Conservation (phyloP, 2,113 vertebrate species). For the Entomyzon cyanotis region DNA sequence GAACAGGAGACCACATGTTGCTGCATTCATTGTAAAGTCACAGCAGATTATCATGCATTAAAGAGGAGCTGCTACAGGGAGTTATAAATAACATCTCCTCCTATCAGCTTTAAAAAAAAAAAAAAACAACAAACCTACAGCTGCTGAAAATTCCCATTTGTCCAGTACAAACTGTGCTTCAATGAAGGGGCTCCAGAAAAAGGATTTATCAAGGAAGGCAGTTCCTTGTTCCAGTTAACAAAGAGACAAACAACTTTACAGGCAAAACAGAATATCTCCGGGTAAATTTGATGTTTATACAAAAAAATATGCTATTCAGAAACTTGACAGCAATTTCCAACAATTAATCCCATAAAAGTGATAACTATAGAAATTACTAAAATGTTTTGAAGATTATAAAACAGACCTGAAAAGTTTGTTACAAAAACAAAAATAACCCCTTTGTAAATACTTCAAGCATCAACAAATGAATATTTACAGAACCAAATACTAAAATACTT, state of each 20-base stretch:
- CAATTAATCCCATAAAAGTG: neutral
- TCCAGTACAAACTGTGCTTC: neutral
- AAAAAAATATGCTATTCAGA: neutral
- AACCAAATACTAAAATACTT: neutral
- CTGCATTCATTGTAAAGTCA: neutral
- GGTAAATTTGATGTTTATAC: neutral
- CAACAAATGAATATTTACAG: neutral
- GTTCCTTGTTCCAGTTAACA: neutral
- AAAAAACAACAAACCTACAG: neutral
- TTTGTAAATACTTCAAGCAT: neutral
- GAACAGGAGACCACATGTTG: neutral
- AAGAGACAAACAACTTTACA: neutral
- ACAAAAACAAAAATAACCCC: neutral
- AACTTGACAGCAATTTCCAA: neutral
- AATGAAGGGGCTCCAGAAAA: neutral
- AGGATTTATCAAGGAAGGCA: neutral
- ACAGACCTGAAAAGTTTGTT: neutral
- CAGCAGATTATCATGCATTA: neutral
- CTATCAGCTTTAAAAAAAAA: neutral
- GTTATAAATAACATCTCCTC: constrained; percentile 22
- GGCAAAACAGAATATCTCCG: neutral
- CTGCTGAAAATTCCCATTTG: constrained; percentile 24
- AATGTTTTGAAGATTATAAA: neutral
- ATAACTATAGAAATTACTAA: neutral
- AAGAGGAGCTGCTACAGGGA: neutral